Evolutionary conservation across 2,888 invertebrate genomes (phyloP), one percentile per base, ranked within the genome.

Genomic region (Temnothorax ravouxi): DNA sequence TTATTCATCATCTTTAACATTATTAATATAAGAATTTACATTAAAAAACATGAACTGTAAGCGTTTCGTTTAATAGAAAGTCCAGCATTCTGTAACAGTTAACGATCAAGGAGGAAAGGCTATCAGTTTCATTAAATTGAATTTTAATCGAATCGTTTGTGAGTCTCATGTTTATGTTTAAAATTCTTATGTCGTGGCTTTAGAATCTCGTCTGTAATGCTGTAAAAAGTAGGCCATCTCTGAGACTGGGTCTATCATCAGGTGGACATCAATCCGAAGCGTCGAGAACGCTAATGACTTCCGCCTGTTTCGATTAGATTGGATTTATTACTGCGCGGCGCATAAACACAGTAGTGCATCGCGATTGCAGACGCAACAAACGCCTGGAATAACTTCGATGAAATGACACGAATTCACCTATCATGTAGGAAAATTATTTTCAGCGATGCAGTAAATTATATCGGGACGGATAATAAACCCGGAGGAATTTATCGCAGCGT

Each of bases 271-370:
- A 59, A 25, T 29, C 15, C 61, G 44, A 64, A 62, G 52, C 59
- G 52, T 67, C 69, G 29, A 47, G 41, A 62, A 67, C 47, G 29
- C 67, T 89, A 85, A 89, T 89, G 87, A 89, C 34, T 89, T 67
- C 88, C 83, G 84, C 76, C 84, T 89, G 89, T 89, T 77, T 84
- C 86, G 61, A 67, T 75, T 67, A 71, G 38, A 38, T 61, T 34
- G 38, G 83, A 62, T 89, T 89, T 88, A 87, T 81, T 66, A 59
- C 80, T 56, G 41, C 67, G 13, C 15, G 15, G 74, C 69, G 79
- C 72, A 79, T 89, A 89, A 89, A 89, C 88, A 89, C 76, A 56
- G 59, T 21, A 66, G 83, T 61, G 76, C 75, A 80, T 50, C 18
- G 54, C 71, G 64, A 69, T 67, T 64, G 67, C 83, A 67, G 62